Evolutionary conservation across 2,113 vertebrate species (phyloP), one percentile per base, ranked within the genome.

Genomic region (Cololabis saira): DNA sequence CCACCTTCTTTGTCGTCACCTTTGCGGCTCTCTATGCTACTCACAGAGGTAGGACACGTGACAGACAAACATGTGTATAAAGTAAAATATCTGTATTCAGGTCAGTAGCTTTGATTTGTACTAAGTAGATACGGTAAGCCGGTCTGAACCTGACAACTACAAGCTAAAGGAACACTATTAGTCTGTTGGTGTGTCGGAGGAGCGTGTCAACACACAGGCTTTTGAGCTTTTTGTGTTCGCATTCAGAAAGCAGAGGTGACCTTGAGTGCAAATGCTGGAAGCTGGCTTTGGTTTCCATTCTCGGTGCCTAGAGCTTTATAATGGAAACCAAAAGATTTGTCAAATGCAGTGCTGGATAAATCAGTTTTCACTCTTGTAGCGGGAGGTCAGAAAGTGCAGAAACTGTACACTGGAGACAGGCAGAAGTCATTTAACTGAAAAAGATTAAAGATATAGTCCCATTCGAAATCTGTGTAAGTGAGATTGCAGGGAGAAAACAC

Each of bases 1-100:
- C 98, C 76, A 99, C 97, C 80, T 99, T 99, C 94, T 99, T 99
- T 12, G 96, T 95, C 42, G 98, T 99, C 91, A 98, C 96, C 47
- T 99, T 99, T 69, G 91, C 94, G 63, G 97, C 97, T 0, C 96
- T 99, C 61, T 97, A 98, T 81, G 93, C 80, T 69, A 98, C 97
- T 62, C 97, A 99, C 84, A 89, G 91, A 95, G 95, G 98, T 99
- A 95, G 47, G 86, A 55, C 15, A n/a, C 17, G 13, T 15, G n/a
- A 12, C 40, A 45, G 13, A 45, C 12, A 18, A 2, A 40, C 15
- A 47, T 22, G 18, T 60, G 22, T 41, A 1, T 57, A 50, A 40
- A 15, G 37, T 18, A 14, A 51, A 21, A 55, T 41, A 17, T 5
- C 24, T 43, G 19, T 40, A 21, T 12, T 37, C 1, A 4, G 5